A percentile compares a stretch with the other conserved stretches of the same genome.
Evolutionary conservation across 2,113 vertebrate species (phyloP).

Genomic region (Eubucco bourcierii): DNA sequence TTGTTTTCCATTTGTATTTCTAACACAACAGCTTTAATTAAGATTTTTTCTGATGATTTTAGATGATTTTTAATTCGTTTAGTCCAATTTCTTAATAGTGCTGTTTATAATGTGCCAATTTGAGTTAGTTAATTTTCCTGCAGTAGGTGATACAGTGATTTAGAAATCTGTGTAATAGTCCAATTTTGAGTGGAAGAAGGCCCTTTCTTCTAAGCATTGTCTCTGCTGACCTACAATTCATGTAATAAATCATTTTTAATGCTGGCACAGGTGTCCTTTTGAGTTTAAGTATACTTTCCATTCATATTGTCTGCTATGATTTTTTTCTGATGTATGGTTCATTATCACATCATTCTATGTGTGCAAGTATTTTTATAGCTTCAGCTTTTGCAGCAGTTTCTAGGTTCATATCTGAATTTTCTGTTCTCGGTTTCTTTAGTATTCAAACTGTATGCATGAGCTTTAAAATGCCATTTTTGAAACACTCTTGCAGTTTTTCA

Average conservation of each 20-base stretch:
- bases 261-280: constrained; percentile 45
- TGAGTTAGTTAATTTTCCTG: constrained; percentile 39
- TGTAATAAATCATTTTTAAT: constrained; percentile 43
- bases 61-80: constrained; percentile 37
- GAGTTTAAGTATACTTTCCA: constrained; percentile 46
- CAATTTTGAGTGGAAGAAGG: not conserved
- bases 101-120: constrained; percentile 56
- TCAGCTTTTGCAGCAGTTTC: constrained; percentile 20
- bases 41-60: constrained; percentile 51
- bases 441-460: not conserved
- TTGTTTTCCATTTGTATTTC: constrained; percentile 29
- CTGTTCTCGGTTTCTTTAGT: not conserved
- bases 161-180: constrained; percentile 20
- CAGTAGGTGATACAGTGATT: constrained; percentile 18
- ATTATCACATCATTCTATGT: constrained; percentile 56
- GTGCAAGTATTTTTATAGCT: constrained; percentile 27
- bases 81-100: constrained; percentile 40
- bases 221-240: constrained; percentile 32
- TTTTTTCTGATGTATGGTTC: constrained; percentile 52
- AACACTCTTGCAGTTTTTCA: constrained; percentile 22
- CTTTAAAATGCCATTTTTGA: constrained; percentile 19
- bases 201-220: constrained; percentile 13
- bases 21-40: constrained; percentile 41
- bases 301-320: constrained; percentile 47
- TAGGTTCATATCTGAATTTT: constrained; percentile 27